Base-by-base conservation (phyloP, 2,113 vertebrate species). In the Entelurus aequoreus region DNA sequence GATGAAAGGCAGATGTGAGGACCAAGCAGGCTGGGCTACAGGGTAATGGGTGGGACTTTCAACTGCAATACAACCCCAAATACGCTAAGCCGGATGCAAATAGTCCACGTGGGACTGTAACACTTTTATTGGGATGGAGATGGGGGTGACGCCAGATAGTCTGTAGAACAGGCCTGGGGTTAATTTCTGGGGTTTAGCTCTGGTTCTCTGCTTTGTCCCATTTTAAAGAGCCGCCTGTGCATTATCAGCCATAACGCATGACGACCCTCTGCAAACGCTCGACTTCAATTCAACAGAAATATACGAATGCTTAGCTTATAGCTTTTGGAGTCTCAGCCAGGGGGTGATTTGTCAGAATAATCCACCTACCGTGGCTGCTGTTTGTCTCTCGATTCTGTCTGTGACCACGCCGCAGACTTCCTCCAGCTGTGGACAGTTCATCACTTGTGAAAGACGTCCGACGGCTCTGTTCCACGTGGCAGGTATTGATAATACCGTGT, bases 1-100 rank as follows among this genome's bases (percentile, higher is more conserved):
- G 55, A 57, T 57, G 55, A 57, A 57, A 57, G 38, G 55, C 55
- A 57, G 55, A 57, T 57, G 55, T 57, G n/a, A 9, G 38, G 55
- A 44, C 16, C 3, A 44, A 57, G 55, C n/a, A 21, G n/a, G 16
- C 55, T 44, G 38, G 38, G 38, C 55, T 57, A 44, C 14, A 35
- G 5, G 38, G 16, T 21, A 19, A 44, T 57, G 55, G 55, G 55
- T 46, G 55, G 55, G 55, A 57, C 55, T 44, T 16, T 12, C 19
- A 46, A 16, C 10, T 44, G 55, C 55, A 57, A 57, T 46, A 57
- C 55, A 57, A 57, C n/a, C n/a, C 40, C 19, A 16, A 56, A 38
- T 44, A 42, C 16, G n/a, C 40, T 11, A 44, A 12, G 42, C 10
- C 40, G 44, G n/a, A 21, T 6, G 9, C 2, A 11, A 40, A 40